Conservation (phyloP, 2,113 vertebrate genomes). For the Theristicus caerulescens region DNA sequence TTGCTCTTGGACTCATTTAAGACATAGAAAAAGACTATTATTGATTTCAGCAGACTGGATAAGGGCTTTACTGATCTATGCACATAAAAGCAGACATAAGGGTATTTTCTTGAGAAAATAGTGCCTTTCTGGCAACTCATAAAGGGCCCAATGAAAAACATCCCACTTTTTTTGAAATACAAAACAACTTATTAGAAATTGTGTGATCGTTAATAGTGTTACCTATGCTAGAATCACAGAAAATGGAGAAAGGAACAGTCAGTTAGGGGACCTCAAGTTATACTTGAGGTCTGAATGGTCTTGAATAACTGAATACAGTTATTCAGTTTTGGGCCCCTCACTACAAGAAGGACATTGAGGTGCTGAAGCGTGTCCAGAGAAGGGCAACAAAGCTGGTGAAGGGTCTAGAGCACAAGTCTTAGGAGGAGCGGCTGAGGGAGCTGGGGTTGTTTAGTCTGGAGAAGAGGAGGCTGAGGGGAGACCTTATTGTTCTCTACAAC, state of each 20-base stretch:
- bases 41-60: neutral
- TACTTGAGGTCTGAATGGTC: too few relatives aligned
- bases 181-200: neutral
- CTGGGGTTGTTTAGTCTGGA: too few relatives aligned
- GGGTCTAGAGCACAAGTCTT: too few relatives aligned
- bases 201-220: neutral
- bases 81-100: neutral
- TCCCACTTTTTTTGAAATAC: neutral
- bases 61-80: neutral
- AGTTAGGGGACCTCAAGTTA: neutral
- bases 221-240: neutral
- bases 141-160: neutral
- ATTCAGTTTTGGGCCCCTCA: too few relatives aligned
- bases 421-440: too few relatives aligned
- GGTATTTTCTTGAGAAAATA: neutral
- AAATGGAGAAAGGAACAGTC: neutral
- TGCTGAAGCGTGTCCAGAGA: too few relatives aligned
- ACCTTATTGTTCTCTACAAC: too few relatives aligned
- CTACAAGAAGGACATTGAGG: too few relatives aligned
- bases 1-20: neutral
- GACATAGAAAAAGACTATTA: neutral
- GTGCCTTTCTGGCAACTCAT: neutral
- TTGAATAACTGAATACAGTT: too few relatives aligned
- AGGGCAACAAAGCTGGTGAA: too few relatives aligned
- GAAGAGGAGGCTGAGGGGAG: too few relatives aligned